phyloP scores from a whole-genome alignment of 2,888 invertebrate genomes.

The Empis livida region DNA sequence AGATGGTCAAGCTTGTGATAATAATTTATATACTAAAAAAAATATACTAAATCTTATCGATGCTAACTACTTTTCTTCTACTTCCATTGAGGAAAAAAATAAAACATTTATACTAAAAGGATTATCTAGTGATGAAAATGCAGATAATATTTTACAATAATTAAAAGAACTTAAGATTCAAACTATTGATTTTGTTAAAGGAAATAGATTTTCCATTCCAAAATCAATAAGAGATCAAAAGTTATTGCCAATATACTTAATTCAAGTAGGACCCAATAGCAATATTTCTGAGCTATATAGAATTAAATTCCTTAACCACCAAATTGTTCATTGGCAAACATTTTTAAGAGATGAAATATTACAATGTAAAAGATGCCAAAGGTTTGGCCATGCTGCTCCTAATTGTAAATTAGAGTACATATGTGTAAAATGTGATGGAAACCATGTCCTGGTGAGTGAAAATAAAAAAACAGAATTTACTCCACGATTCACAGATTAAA shows the following conservation, averaged over 20 bases:
- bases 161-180: background rate
- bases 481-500: too few relatives aligned
- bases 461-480: too few relatives aligned
- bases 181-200: background rate
- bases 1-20: too few relatives aligned
- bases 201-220: background rate
- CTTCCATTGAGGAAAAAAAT: constrained; percentile 2
- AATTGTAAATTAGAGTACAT: background rate
- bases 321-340: background rate
- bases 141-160: background rate
- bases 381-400: background rate
- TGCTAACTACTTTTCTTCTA: constrained; percentile 6
- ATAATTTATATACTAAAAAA: background rate
- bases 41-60: constrained; percentile 4
- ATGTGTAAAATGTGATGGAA: background rate
- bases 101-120: background rate
- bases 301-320: background rate
- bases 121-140: background rate
- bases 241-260: background rate
- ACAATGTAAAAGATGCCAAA: background rate
- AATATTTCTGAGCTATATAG: background rate
- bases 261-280: background rate
- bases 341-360: background rate
- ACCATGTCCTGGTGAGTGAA: background rate
- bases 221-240: background rate